These are phyloP conservation scores for Heteromyza rotundicornis DNA, from an alignment of 2,888 invertebrate species.

Conservation along the genomic window DNA sequence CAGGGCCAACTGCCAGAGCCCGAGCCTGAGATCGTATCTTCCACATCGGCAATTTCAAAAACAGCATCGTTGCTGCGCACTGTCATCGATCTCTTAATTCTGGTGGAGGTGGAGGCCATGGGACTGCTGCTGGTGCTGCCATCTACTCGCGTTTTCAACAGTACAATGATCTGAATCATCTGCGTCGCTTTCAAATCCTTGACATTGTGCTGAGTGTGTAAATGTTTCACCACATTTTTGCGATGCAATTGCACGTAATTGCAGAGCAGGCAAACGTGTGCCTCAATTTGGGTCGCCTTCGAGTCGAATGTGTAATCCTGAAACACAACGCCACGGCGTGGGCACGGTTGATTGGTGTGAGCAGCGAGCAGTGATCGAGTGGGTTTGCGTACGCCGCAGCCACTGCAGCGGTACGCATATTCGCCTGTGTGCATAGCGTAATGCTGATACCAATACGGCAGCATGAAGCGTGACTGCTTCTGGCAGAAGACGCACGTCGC, in stretches of 20 bases:
- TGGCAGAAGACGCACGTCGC: conserved; percentile 48
- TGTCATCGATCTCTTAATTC: too few species aligned
- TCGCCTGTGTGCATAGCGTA: conserved; percentile 81
- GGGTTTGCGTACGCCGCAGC: conserved; percentile 62
- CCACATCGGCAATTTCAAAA: conserved; percentile 24
- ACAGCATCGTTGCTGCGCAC: conserved; percentile 12
- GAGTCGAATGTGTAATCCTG: conserved; percentile 35
- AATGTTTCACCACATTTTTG: conserved; percentile 69
- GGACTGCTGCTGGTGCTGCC: conserved; percentile 3
- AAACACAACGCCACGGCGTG: conserved; percentile 26
- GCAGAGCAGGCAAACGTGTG: conserved; percentile 73
- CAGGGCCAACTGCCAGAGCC: not conserved
- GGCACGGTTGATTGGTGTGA: conserved; percentile 35
- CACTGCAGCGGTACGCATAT: conserved; percentile 71
- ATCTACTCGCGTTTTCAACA: conserved; percentile 1
- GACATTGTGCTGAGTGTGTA: conserved; percentile 51
- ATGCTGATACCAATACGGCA: conserved; percentile 67
- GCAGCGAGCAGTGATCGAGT: conserved; percentile 40
- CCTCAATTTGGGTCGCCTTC: conserved; percentile 51
- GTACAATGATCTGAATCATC: not conserved
- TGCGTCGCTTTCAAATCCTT: not conserved
- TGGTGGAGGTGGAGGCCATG: conserved; percentile 26
- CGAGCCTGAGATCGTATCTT: not conserved
- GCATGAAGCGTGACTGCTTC: conserved; percentile 40
- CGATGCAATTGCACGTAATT: conserved; percentile 74